Evolutionary conservation across 1,140 invertebrate genomes (phyloP), one percentile per base, ranked within the genome.

Genomic region (Zeugodacus cucurbitae): DNA sequence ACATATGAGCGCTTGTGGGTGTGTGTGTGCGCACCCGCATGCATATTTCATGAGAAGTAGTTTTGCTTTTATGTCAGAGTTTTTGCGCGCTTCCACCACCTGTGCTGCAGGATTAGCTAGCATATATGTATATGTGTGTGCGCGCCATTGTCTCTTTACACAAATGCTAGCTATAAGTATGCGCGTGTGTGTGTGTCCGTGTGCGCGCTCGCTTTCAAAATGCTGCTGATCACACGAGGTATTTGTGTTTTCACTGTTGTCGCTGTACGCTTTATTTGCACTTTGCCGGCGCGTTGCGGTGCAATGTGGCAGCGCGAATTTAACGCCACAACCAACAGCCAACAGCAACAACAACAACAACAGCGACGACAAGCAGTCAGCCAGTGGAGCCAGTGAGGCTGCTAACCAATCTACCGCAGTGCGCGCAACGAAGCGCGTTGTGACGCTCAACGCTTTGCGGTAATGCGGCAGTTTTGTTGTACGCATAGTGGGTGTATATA

Each of bases 401-500:
- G 34, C 41, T 41, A 82, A 82, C 74, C 8, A 82, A 48, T 37
- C 41, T 41, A 34, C 41, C 22, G 44, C n/a, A 82, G 41, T 82
- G 74, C 41, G 74, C 74, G 41, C 74, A 82, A n/a, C 74, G 74
- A 82, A 82, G 74, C 74, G 74, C 74, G 44, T 48, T 48, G 41
- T 82, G 41, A 82, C 41, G 74, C 22, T 82, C 74, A 82, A 82
- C 74, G 41, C 41, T 82, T 82, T 82, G 74, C 74, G 74, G 74
- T 82, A 48, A 48, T 48, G 41, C 44, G 41, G 48, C 11, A 82
- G 74, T 82, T 54, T 70, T 70, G 64, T 70, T 70, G 64, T 70
- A 3, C 22, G 22, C 32, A 20, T 70, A 10, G 64, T 34, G 64
- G 64, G 64, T 70, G 26, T 82, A 4, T 7, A 48, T 26, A 34